A percentile compares a stretch with the other conserved stretches of the same genome.
Conservation (phyloP, 2,888 invertebrate species). For the Phengaris arion region DNA sequence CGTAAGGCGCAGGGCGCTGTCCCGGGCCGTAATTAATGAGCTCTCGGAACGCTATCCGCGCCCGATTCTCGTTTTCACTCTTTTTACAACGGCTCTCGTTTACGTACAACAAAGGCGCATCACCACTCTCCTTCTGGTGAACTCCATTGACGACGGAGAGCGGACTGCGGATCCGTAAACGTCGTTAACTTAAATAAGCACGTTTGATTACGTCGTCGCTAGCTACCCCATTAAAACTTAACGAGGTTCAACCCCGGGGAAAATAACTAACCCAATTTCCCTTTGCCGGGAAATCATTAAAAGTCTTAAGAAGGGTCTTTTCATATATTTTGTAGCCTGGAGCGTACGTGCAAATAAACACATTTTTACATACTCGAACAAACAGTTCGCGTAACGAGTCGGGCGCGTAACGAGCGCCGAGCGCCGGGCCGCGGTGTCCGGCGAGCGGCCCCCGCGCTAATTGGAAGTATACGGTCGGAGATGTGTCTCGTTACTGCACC, state of each 20-base stretch:
- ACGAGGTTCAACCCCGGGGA: constrained; percentile 78
- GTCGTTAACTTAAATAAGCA: constrained; percentile 78
- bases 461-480: constrained; percentile 72
- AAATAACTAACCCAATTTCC: constrained; percentile 81
- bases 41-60: constrained; percentile 33
- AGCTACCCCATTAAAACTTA: constrained; percentile 80
- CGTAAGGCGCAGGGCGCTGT: constrained; percentile 56
- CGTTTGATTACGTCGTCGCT: constrained; percentile 78
- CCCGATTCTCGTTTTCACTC: constrained; percentile 36
- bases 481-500: constrained; percentile 67
- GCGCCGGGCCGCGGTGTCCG: constrained; percentile 11
- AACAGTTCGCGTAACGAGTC: constrained; percentile 78
- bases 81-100: constrained; percentile 40
- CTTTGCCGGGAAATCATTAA: constrained; percentile 80
- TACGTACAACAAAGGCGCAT: constrained; percentile 42
- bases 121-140: constrained; percentile 51
- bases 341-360: constrained; percentile 80
- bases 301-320: constrained; percentile 79
- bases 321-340: constrained; percentile 74
- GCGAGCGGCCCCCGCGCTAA: constrained; percentile 49
- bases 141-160: constrained; percentile 58
- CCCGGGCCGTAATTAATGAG: constrained; percentile 44
- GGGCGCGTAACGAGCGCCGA: constrained; percentile 68
- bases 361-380: constrained; percentile 80
- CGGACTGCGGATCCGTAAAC: constrained; percentile 68